Percentiles rank a stretch among this genome's conserved stretches.
Conservation (phyloP, 2,888 invertebrate species). For the Lasius fuliginosus region DNA sequence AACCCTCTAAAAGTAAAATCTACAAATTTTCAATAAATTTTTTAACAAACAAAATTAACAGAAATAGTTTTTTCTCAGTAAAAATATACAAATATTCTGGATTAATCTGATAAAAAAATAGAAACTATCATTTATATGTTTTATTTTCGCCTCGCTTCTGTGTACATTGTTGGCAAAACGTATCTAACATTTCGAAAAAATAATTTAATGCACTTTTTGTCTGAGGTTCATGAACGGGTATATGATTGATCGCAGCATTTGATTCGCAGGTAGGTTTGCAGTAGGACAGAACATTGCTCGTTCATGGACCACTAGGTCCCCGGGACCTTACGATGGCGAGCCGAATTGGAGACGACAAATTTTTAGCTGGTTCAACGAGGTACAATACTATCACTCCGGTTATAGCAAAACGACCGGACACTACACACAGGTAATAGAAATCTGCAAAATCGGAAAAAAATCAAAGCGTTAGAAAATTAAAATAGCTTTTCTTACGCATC, state of each 20-base stretch:
- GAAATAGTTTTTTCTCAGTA: background rate
- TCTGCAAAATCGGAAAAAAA: background rate
- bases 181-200: background rate
- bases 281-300: slow-evolving; percentile 96
- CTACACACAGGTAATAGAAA: slow-evolving; percentile 90
- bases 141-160: background rate
- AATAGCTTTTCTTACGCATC: background rate
- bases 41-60: background rate
- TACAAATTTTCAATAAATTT: background rate
- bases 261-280: slow-evolving; percentile 89
- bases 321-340: slow-evolving; percentile 88
- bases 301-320: slow-evolving; percentile 92
- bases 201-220: background rate
- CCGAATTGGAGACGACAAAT: slow-evolving; percentile 93
- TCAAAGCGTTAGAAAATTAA: background rate
- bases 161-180: background rate
- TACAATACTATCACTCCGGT: slow-evolving; percentile 88
- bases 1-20: background rate
- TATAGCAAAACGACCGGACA: slow-evolving; percentile 92
- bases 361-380: slow-evolving; percentile 94
- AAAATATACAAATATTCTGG: background rate
- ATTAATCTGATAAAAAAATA: background rate
- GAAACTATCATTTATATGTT: background rate
- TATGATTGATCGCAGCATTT: slow-evolving; percentile 43
- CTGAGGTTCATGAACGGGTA: background rate